phyloP scores from a whole-genome alignment of 2,888 invertebrate genomes.

The Pasiphila rectangulata region DNA sequence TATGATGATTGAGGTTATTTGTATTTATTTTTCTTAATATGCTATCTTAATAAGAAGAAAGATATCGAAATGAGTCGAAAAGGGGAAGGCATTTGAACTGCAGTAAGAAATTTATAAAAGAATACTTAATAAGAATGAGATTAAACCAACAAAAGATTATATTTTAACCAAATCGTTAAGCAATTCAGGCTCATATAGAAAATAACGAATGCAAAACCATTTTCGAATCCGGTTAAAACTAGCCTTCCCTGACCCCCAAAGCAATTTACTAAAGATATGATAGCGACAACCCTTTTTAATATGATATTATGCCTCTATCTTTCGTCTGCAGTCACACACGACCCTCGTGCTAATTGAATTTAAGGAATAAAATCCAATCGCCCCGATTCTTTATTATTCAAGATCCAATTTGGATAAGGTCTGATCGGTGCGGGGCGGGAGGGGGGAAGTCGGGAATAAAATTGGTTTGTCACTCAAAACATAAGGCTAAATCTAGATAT shows the following conservation, averaged over 20 bases:
- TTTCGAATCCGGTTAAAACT: neutral
- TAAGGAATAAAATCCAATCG: conserved; percentile 83
- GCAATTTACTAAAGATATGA: conserved; percentile 18
- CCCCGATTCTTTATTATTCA: conserved; percentile 82
- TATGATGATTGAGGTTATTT: no score
- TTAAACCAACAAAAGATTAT: no score
- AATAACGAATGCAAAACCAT: no score
- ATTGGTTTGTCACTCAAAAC: conserved; percentile 82
- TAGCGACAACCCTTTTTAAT: conserved; percentile 69
- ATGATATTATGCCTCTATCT: conserved; percentile 75
- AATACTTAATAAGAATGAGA: no score
- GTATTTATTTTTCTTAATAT: no score
- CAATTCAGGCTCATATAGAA: no score
- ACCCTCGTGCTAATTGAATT: conserved; percentile 81
- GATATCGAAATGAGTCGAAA: no score
- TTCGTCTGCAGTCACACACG: conserved; percentile 78
- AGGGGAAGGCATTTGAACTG: no score
- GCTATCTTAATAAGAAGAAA: no score
- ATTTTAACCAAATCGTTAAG: no score
- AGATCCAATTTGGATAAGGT: conserved; percentile 83
- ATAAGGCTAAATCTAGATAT: conserved; percentile 64
- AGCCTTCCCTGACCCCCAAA: neutral
- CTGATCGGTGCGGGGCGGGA: conserved; percentile 72
- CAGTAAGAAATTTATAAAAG: no score
- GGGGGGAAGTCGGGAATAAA: conserved; percentile 76